A percentile compares a stretch with the other conserved stretches of the same genome.
Conservation (phyloP, 1,140 invertebrate genomes). For the Arctopsyche grandis region DNA sequence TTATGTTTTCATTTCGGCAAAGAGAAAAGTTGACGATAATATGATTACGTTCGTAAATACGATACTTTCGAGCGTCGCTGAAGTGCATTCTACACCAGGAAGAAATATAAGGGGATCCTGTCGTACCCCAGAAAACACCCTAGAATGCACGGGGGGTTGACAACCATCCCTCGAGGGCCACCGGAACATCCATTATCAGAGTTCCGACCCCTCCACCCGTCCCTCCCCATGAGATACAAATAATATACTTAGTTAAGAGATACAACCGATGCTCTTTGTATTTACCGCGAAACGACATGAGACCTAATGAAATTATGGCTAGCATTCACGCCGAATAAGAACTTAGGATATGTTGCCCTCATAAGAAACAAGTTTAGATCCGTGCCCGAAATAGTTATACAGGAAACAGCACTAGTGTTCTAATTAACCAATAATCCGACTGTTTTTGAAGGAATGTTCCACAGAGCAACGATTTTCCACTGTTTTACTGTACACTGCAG, state of each 20-base stretch:
- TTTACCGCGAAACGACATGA: slow-evolving; percentile 31
- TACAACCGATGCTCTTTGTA: slow-evolving; percentile 37
- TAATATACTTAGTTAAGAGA: slow-evolving; percentile 42
- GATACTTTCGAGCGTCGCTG: slow-evolving; percentile 22
- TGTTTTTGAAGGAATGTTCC: too few species aligned
- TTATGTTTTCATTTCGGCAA: slow-evolving; percentile 32
- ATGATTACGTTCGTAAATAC: slow-evolving; percentile 38
- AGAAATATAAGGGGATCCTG: not conserved
- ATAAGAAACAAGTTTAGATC: too few species aligned
- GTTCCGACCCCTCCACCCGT: not conserved
- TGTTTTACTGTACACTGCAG: too few species aligned
- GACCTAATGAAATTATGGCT: slow-evolving; percentile 38
- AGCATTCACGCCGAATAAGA: not conserved
- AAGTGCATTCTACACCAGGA: slow-evolving; percentile 30
- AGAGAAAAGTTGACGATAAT: slow-evolving; percentile 36
- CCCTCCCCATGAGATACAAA: slow-evolving; percentile 43
- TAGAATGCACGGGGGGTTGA: slow-evolving; percentile 35
- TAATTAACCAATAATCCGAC: too few species aligned
- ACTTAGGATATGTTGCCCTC: not conserved
- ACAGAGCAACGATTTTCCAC: too few species aligned
- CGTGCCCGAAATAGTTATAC: too few species aligned
- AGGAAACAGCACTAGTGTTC: too few species aligned
- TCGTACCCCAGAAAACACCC: not conserved
- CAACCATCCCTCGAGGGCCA: slow-evolving; percentile 32
- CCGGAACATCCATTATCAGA: slow-evolving; percentile 48